These are phyloP conservation scores for Poeciliopsis infans DNA, from an alignment of 2,797 vertebrate genomes.

Conservation along the genomic window DNA sequence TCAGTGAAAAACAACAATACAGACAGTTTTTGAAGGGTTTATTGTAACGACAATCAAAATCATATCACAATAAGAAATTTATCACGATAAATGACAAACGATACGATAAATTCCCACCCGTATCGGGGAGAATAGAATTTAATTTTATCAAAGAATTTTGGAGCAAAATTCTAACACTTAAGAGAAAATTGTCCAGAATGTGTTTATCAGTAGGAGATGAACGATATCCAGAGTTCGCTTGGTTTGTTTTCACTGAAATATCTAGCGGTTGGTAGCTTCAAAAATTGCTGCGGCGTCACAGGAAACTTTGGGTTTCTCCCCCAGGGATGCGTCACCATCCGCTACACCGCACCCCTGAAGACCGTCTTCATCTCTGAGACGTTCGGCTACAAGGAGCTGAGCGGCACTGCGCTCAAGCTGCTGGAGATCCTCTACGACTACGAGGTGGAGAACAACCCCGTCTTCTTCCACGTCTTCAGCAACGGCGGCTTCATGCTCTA, in stretches of 20 bases:
- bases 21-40: no score
- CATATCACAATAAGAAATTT: no score
- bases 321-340: constrained; percentile 91
- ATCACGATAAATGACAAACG: no score
- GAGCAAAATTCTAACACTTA: neutral
- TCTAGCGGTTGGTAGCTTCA: neutral
- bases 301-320: constrained; percentile 14
- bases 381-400: constrained; percentile 91
- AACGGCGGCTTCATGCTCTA: constrained; percentile 96
- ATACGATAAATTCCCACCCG: no score
- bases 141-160: neutral
- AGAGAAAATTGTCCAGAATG: neutral
- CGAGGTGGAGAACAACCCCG: constrained; percentile 88
- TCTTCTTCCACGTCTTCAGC: constrained; percentile 95
- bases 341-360: constrained; percentile 91
- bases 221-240: neutral
- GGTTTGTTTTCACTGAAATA: neutral
- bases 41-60: no score
- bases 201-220: neutral
- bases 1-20: no score
- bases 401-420: constrained; percentile 83
- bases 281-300: neutral
- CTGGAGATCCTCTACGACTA: constrained; percentile 92
- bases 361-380: constrained; percentile 92
- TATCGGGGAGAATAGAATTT: neutral